Evolutionary conservation across 2,888 invertebrate genomes (phyloP), one percentile per base, ranked within the genome.

Genomic region (Halictus ligatus): DNA sequence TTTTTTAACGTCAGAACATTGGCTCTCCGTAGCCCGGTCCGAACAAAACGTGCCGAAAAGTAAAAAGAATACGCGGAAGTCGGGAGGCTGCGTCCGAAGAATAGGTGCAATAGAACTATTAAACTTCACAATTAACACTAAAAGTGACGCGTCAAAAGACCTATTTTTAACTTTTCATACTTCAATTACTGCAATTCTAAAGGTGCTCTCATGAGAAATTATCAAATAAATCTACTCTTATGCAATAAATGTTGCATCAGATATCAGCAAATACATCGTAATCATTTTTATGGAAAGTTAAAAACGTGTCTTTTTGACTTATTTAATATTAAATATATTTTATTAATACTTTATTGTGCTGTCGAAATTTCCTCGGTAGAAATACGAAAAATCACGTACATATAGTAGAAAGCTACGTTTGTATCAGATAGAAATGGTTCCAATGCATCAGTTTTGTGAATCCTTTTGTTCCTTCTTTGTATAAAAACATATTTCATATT

Each of bases 1-100:
- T 69, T 77, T 81, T 77, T 83, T 67, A 76, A 73, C 81, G 58
- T 54, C 75, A 13, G 35, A 48, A 46, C 40, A 46, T 50, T 21
- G 6, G n/a, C 43, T 15, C 7, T 18, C 29, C 29, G 29, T 64
- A 3, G 72, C n/a, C 58, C 4, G 4, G 29, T 3, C 64, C 29
- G 29, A 58, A 50, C 25, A 25, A 10, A 35, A 67, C 67, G 35
- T 43, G 46, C 18, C 7, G 12, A 35, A 29, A 64, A 64, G 8
- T 18, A 35, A 64, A 29, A 64, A 1, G 8, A 18, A 29, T 15
- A 29, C 64, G 29, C 1, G 29, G 7, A 64, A 29, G 18, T 35
- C 64, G 18, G 18, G 35, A 64, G 64, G 29, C 29, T 29, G 2
- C 8, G 29, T 29, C 64, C 18, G 8, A 64, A 35, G 64, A 64